phyloP scores from a whole-genome alignment of 2,888 invertebrate species.

The Ametastegia equiseti region DNA sequence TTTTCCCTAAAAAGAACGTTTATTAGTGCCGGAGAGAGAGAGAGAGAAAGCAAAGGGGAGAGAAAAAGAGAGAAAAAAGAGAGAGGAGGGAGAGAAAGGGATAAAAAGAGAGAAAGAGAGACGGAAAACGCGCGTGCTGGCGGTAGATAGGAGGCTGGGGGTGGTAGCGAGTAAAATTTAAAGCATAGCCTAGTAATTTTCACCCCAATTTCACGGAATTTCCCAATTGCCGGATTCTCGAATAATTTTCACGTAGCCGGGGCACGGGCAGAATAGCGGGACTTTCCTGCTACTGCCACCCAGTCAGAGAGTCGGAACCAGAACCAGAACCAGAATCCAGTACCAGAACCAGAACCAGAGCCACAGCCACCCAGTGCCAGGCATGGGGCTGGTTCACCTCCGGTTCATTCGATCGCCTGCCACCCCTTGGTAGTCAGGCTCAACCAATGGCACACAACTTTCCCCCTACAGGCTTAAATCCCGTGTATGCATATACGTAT shows the following conservation, averaged over 20 bases:
- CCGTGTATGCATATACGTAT: conserved; percentile 39
- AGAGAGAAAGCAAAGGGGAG: conserved; percentile 18
- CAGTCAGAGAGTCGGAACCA: background rate
- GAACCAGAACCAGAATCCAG: no score
- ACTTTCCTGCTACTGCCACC: background rate
- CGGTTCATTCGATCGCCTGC: conserved; percentile 51
- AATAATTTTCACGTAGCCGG: conserved; percentile 55
- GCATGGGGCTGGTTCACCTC: conserved; percentile 34
- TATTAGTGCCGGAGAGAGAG: conserved; percentile 29
- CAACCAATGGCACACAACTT: conserved; percentile 48
- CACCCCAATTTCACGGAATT: conserved; percentile 62
- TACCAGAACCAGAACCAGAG: background rate
- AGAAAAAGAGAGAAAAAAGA: conserved; percentile 20
- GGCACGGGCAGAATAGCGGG: conserved; percentile 4
- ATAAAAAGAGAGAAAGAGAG: conserved; percentile 14
- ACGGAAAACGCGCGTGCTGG: conserved; percentile 40
- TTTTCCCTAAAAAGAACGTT: conserved; percentile 33
- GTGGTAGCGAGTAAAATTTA: conserved; percentile 54
- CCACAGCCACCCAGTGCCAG: conserved; percentile 28
- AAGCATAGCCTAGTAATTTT: conserved; percentile 58
- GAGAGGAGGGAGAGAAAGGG: conserved; percentile 32
- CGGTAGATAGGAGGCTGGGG: conserved; percentile 43
- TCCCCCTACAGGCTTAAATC: conserved; percentile 41
- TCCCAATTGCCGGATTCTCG: conserved; percentile 57
- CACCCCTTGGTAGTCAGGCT: conserved; percentile 48